phyloP scores from a whole-genome alignment of 2,113 vertebrate species.

The Ceyx margarethae region DNA sequence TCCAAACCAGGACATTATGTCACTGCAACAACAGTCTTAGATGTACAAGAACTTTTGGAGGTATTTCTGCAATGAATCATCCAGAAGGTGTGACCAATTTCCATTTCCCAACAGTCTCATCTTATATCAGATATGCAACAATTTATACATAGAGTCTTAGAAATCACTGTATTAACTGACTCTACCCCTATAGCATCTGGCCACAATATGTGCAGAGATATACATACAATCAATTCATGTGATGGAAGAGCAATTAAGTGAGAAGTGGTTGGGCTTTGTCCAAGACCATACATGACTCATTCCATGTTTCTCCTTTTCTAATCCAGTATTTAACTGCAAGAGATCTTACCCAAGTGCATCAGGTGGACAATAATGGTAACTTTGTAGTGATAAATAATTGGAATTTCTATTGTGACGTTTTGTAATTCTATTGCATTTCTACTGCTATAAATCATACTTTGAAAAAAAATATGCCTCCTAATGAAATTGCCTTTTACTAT shows the following conservation, averaged over 20 bases:
- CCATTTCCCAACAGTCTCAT: not conserved
- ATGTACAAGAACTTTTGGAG: not conserved
- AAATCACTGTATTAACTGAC: not conserved
- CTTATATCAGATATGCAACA: not conserved
- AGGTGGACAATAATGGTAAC: not conserved
- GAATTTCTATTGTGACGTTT: not conserved
- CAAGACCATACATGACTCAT: not conserved
- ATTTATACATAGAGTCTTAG: not conserved
- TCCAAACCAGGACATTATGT: no score
- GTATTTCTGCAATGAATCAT: not conserved
- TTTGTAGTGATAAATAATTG: not conserved
- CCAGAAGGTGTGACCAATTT: not conserved
- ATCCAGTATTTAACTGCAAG: not conserved
- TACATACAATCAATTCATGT: not conserved
- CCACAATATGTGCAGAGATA: not conserved
- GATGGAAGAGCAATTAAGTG: not conserved
- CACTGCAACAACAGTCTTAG: not conserved
- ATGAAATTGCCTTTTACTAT: not conserved
- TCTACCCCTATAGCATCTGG: not conserved
- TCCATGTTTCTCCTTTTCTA: not conserved
- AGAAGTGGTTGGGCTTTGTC: not conserved
- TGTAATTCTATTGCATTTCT: not conserved
- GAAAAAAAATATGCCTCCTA: not conserved
- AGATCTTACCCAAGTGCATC: not conserved
- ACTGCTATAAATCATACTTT: not conserved